Evolutionary conservation across 2,888 invertebrate genomes (phyloP).

Genomic region (Belgica antarctica): DNA sequence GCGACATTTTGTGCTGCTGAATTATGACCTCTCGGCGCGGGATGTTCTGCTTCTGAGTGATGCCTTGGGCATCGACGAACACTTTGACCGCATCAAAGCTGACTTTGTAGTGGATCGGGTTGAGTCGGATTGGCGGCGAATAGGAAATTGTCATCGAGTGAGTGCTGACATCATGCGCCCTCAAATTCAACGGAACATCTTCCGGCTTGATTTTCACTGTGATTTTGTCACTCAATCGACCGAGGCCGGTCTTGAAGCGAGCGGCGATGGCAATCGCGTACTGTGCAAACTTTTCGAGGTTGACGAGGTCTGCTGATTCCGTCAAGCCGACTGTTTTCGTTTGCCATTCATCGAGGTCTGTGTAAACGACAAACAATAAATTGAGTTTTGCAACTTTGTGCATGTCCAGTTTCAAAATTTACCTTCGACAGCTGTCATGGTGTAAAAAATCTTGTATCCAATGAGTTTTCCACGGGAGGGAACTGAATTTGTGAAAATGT

Average conservation of each 20-base stretch:
- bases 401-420: too few species aligned
- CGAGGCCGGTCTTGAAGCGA: slow-evolving; percentile 74
- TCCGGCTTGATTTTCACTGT: slow-evolving; percentile 88
- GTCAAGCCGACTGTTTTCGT: slow-evolving; percentile 81
- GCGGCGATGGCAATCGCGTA: slow-evolving; percentile 90
- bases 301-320: slow-evolving; percentile 84
- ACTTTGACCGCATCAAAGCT: slow-evolving; percentile 90
- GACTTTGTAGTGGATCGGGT: slow-evolving; percentile 84
- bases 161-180: slow-evolving; percentile 87
- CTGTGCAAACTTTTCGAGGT: slow-evolving; percentile 84
- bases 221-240: slow-evolving; percentile 82
- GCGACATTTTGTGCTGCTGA: slow-evolving; percentile 67
- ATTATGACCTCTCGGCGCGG: slow-evolving; percentile 70
- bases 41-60: slow-evolving; percentile 82
- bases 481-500: slow-evolving; percentile 55
- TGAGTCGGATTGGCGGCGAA: slow-evolving; percentile 84
- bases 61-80: slow-evolving; percentile 89
- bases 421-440: slow-evolving; percentile 82
- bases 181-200: slow-evolving; percentile 84
- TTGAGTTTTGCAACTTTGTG: not conserved
- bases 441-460: slow-evolving; percentile 88
- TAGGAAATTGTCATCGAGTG: slow-evolving; percentile 91
- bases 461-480: slow-evolving; percentile 78
- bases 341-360: slow-evolving; percentile 86
- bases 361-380: not conserved